Evolutionary conservation across 2,113 vertebrate genomes (phyloP).

Genomic region (Stigmatopora nigra): DNA sequence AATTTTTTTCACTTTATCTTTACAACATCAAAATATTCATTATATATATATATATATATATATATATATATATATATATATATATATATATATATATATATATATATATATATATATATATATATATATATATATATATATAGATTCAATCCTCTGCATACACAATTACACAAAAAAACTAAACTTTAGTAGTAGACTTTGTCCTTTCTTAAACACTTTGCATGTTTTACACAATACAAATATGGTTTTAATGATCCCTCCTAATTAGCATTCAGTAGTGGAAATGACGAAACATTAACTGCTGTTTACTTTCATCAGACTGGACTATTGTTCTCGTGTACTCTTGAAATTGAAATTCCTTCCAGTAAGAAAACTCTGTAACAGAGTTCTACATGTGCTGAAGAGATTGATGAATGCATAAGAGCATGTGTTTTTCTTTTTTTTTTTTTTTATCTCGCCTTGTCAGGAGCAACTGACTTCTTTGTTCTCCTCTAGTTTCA

Average conservation of each 20-base stretch:
- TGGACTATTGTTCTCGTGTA: not conserved
- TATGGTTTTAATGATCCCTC: not conserved
- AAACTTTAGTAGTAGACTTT: not conserved
- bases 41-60: no score
- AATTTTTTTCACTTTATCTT: no score
- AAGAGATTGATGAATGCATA: slow-evolving; percentile 23
- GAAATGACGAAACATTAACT: not conserved
- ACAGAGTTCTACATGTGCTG: not conserved
- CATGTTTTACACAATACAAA: not conserved
- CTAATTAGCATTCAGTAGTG: not conserved
- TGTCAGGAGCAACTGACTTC: slow-evolving; percentile 70
- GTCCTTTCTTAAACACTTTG: not conserved
- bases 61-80: not conserved
- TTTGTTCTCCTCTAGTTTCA: slow-evolving; percentile 59
- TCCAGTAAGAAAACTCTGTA: not conserved
- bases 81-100: not conserved
- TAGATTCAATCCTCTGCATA: no score
- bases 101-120: no score
- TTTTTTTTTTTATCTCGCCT: slow-evolving; percentile 40
- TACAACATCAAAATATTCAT: not conserved
- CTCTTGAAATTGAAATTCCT: not conserved
- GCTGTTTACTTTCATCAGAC: not conserved
- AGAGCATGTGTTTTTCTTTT: slow-evolving; percentile 52
- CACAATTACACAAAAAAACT: not conserved
- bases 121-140: no score